Evolutionary conservation across 2,113 vertebrate species (phyloP).

Genomic region (Bujurquina vittata): DNA sequence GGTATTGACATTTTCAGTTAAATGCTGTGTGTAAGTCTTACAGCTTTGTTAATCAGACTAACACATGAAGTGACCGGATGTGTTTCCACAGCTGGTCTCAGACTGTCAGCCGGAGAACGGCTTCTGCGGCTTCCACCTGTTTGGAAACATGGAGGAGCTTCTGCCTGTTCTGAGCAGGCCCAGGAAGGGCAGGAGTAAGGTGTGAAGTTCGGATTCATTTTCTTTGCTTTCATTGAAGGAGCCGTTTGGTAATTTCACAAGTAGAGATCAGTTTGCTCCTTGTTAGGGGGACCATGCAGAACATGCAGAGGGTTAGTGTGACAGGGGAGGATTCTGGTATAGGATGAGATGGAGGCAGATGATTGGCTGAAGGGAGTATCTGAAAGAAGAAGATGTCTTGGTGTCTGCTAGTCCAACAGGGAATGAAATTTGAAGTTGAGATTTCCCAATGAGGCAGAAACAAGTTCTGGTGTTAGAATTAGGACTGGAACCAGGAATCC

Average conservation of each 20-base stretch:
- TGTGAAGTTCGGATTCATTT: not conserved
- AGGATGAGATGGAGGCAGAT: too few species aligned
- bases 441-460: too few species aligned
- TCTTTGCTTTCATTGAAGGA: not conserved
- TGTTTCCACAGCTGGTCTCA: slow-evolving; percentile 29
- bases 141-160: slow-evolving; percentile 52
- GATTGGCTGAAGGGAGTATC: too few species aligned
- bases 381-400: too few species aligned
- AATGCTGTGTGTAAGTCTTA: too few species aligned
- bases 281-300: not conserved
- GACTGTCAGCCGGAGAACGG: slow-evolving; percentile 51
- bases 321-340: too few species aligned
- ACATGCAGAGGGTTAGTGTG: too few species aligned
- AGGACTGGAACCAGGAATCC: too few species aligned
- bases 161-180: slow-evolving; percentile 29
- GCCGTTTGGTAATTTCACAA: not conserved
- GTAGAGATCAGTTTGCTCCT: not conserved
- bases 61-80: not conserved
- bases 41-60: not conserved
- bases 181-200: not conserved
- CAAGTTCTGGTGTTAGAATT: too few species aligned
- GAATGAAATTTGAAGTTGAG: too few species aligned
- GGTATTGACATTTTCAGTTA: too few species aligned
- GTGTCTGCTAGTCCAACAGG: too few species aligned
- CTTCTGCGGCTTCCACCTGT: slow-evolving; percentile 56